Conservation (phyloP, 1,140 invertebrate species). For the Atta texana region DNA sequence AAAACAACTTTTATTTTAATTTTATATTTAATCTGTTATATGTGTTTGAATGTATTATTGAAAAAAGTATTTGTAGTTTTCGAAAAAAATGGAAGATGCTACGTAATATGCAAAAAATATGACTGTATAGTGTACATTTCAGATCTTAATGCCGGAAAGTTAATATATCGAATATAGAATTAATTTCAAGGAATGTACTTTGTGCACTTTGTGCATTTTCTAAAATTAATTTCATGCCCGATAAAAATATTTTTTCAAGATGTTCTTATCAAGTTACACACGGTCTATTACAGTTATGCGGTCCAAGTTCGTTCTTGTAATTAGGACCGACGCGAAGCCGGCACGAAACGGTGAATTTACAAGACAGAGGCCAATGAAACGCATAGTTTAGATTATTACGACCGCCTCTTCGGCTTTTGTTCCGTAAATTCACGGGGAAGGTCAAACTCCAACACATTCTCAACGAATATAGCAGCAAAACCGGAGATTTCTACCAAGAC, state of each 20-base stretch:
- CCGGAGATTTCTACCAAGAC: conserved; percentile 76
- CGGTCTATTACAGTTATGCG: conserved; percentile 48
- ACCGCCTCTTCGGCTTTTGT: conserved; percentile 70
- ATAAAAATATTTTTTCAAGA: conserved; percentile 14
- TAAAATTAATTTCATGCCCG: no score
- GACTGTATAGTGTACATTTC: not conserved
- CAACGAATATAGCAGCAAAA: conserved; percentile 44
- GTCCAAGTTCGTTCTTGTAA: conserved; percentile 55
- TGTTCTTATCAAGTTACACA: conserved; percentile 44
- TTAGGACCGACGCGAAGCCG: conserved; percentile 54
- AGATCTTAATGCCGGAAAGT: not conserved
- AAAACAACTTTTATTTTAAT: not conserved
- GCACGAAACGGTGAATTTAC: conserved; percentile 66
- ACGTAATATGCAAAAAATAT: conserved; percentile 2
- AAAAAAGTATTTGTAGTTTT: not conserved
- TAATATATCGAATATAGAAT: conserved; percentile 5
- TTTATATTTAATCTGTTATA: not conserved
- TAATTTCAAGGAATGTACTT: not conserved
- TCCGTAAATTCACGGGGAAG: conserved; percentile 50
- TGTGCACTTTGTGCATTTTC: no score
- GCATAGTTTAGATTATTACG: conserved; percentile 73
- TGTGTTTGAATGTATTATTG: no score
- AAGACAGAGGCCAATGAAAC: conserved; percentile 69
- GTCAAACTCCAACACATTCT: not conserved
- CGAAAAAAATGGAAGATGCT: not conserved